Conservation (phyloP, 2,797 vertebrate species). For the Pangasius mekongensis region DNA sequence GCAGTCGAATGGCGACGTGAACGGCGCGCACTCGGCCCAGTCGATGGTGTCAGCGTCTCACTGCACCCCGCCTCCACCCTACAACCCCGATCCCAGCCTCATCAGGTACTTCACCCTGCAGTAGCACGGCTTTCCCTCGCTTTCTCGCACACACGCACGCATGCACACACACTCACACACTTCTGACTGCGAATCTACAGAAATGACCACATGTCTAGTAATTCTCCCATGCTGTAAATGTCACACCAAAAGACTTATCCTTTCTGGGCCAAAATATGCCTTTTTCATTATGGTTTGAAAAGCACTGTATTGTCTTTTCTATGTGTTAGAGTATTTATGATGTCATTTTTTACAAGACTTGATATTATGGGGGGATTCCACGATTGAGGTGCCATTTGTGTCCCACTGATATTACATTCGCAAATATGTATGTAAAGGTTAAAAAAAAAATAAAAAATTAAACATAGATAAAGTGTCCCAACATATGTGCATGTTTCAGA, state of each 20-base stretch:
- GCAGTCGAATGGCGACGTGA: conserved; percentile 90
- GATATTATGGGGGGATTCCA: conserved; percentile 17
- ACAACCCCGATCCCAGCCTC: conserved; percentile 95
- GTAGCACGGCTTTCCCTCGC: conserved; percentile 72
- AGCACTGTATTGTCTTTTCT: conserved; percentile 38
- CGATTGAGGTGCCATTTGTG: conserved; percentile 13
- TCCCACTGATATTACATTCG: background rate
- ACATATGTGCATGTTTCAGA: background rate
- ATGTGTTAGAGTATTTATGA: conserved; percentile 24
- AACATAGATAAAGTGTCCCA: background rate
- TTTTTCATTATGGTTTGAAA: conserved; percentile 32
- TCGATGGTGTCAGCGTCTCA: conserved; percentile 90
- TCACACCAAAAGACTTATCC: conserved; percentile 9
- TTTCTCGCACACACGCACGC: conserved; percentile 42
- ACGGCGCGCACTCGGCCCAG: conserved; percentile 87
- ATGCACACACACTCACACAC: conserved; percentile 22
- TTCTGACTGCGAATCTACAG: conserved; percentile 7
- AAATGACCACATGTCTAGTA: conserved; percentile 7
- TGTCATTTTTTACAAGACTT: conserved; percentile 34
- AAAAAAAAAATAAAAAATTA: background rate
- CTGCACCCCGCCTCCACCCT: conserved; percentile 94
- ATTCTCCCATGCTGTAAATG: conserved; percentile 8
- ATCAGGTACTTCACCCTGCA: conserved; percentile 90
- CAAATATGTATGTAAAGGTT: background rate
- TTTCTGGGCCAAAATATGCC: conserved; percentile 29